Evolutionary conservation across 2,113 vertebrate species (phyloP), one percentile per base, ranked within the genome.

Genomic region (Lasiurus borealis): DNA sequence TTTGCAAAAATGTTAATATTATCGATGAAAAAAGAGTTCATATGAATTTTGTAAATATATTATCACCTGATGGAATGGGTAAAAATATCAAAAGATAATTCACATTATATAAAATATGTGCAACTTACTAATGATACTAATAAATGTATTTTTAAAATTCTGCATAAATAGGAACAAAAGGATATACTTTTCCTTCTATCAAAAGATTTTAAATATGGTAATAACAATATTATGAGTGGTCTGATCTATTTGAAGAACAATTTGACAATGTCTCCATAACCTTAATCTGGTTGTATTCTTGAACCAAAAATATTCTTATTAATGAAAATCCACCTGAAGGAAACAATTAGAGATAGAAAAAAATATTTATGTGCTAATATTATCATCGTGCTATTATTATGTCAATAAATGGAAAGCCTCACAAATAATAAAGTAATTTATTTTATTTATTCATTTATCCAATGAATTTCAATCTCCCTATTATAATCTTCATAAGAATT

Each of bases 31-130:
- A 69, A 62, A 82, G 21, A 77, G n/a, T 50, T 50, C 40, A 36
- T 66, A 64, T 48, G 8, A 80, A 81, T 86, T 83, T 40, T 34
- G 34, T 50, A 19, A 88, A 94, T 25, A 71, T 81, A 81, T 2
- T 73, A 83, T 34, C 40, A n/a, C 15, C 15, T 52, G 31, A 8
- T 50, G 78, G 54, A 92, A 78, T 31, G 34, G 27, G 3, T 57
- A 76, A 95, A 91, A 94, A 68, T 66, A 62, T 23, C 54, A 95
- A 62, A n/a, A 93, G 8, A 66, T 66, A 52, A 66, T 85, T 84
- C 29, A 66, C 18, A 62, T 19, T 66, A 34, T 36, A 34, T 62
- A 31, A 93, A 81, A 77, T 59, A 59, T 36, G 80, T 5, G 44
- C 31, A 88, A 82, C 9, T 25, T 77, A 1, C 12, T 69, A 85